Base-by-base conservation (phyloP, 2,888 invertebrate genomes). In the Trissolcus japonicus region DNA sequence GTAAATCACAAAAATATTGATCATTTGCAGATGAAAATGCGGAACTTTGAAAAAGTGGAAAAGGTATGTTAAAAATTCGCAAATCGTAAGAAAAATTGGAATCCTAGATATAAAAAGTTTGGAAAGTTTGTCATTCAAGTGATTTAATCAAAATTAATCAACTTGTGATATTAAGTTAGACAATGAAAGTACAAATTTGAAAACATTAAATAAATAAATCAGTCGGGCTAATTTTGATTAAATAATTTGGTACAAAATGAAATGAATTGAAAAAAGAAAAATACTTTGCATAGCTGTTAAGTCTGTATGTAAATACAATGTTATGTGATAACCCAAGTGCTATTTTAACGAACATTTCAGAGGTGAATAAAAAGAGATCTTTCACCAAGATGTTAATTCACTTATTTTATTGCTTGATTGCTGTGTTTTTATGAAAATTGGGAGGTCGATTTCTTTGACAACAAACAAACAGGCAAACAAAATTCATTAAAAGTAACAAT, bases 31-130 rank as follows among this genome's bases (percentile, higher is more conserved):
- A 96, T 99, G 94, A 98, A 98, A 90, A 94, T 95, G 82, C 93
- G 98, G 90, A 97, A 98, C 91, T 99, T 96, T 92, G 99, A 99
- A 90, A 95, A 95, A 89, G 99, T 99, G 51, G 99, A 99, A 93
- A 98, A 98, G 95, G 97, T 97, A 93, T 92, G 94, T 93, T 85
- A 40, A 67, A 57, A 29, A 29, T 29, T 29, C 29, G 29, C 29
- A 29, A 29, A 1, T 29, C 4, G 29, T 29, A 29, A 29, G 19
- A 19, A 19, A 19, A 19, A 19, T 29, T 61, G 71, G 69, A 76
- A 74, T 65, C 73, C 14, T 62, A 66, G 61, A 19, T 19, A 19
- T 19, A 1, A 7, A 29, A 29, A 29, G 19, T 41, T 29, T 7
- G 7, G 7, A 62, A 41, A 56, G 21, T 76, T 63, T 68, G 55